phyloP scores from a whole-genome alignment of 2,888 invertebrate species.

The Torymus aiolomorphi region DNA sequence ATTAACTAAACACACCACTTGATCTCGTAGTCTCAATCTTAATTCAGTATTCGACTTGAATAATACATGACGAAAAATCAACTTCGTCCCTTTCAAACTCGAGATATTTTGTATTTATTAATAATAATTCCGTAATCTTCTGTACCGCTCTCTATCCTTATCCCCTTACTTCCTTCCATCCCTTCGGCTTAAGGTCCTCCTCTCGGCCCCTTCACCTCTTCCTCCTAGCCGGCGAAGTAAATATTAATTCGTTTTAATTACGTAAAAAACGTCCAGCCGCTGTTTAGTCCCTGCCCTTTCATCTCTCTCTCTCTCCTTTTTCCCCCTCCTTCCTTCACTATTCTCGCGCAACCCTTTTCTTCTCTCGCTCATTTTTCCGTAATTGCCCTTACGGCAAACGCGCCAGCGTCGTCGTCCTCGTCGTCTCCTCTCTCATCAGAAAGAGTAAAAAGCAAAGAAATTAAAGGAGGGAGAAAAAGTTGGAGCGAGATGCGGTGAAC shows the following conservation, averaged over 20 bases:
- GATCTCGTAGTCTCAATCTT: too few species aligned
- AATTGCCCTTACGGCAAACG: constrained; percentile 37
- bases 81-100: too few species aligned
- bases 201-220: not conserved
- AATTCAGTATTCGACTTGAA: too few species aligned
- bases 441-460: constrained; percentile 32
- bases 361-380: constrained; percentile 20
- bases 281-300: constrained; percentile 6
- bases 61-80: too few species aligned
- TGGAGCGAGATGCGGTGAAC: constrained; percentile 42
- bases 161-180: not conserved
- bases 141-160: too few species aligned
- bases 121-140: too few species aligned
- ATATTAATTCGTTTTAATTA: constrained; percentile 50
- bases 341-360: constrained; percentile 29
- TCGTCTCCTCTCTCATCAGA: constrained; percentile 25
- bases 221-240: not conserved
- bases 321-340: constrained; percentile 13
- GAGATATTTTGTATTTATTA: too few species aligned
- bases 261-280: constrained; percentile 9
- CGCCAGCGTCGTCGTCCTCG: constrained; percentile 19
- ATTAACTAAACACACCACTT: too few species aligned
- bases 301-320: not conserved
- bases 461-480: constrained; percentile 35
- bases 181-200: not conserved